Conservation (phyloP, 2,797 vertebrate genomes). For the Hylomyscus alleni region DNA sequence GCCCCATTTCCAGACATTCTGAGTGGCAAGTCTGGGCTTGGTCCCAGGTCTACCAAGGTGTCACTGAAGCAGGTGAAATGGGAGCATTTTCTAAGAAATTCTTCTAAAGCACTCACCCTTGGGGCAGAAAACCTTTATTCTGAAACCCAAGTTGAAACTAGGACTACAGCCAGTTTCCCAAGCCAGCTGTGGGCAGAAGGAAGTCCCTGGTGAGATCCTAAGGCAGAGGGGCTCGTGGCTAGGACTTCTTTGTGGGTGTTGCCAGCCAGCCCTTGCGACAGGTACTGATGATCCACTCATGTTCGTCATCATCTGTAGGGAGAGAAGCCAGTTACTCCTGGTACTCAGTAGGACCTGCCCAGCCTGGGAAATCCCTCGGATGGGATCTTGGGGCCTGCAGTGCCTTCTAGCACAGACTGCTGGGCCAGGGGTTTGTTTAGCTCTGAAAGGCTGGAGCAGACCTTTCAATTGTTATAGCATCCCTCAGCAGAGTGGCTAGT, state of each 20-base stretch:
- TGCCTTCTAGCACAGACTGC: neutral
- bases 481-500: neutral
- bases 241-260: conserved; percentile 68
- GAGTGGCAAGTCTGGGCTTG: neutral
- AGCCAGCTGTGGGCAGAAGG: neutral
- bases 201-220: neutral
- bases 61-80: neutral
- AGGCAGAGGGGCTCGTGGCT: conserved; percentile 17
- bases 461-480: neutral
- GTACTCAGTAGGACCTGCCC: neutral
- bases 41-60: neutral
- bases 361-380: neutral
- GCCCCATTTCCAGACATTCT: neutral
- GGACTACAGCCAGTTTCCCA: neutral
- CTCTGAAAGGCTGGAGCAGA: neutral
- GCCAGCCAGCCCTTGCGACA: conserved; percentile 92
- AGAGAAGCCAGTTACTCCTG: conserved; percentile 12
- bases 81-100: conserved; percentile 7
- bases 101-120: neutral
- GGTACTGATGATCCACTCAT: conserved; percentile 93
- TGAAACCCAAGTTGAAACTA: neutral
- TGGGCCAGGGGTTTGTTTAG: neutral
- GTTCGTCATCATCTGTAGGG: conserved; percentile 93
- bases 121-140: conserved; percentile 75
- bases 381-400: neutral